Base-by-base conservation (phyloP, 2,888 invertebrate genomes). In the Ectobius pallidus region DNA sequence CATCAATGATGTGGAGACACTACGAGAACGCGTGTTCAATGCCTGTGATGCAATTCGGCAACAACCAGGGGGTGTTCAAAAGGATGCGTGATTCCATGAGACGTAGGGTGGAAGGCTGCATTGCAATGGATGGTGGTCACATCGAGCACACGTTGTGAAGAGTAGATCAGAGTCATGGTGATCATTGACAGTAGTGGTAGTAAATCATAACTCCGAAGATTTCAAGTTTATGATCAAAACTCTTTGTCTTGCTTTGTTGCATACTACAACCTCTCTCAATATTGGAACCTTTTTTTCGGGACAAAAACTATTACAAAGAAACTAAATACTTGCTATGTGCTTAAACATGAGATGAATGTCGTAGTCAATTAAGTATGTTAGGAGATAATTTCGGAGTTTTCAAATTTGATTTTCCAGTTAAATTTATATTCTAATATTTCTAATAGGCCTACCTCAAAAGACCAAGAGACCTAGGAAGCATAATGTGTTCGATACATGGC, bases 11-110 rank as follows among this genome's bases (percentile, higher is more conserved):
- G 49, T 18, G 20, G 49, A 49, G 16, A 49, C 49, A 49, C 20
- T 49, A 16, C 49, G 49, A 49, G 49, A 49, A 49, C 20, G 49
- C 49, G 49, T 49, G n/a, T 49, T 49, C 49, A 49, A 49, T 49
- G 49, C 16, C 49, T 49, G 49, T 49, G 49, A 49, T n/a, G 20
- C 49, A 49, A 49, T 49, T n/a, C n/a, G 49, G n/a, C 16, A 49
- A n/a, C 16, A 49, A 16, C 49, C 4, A 18, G 20, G 49, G n/a
- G 49, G 3, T 6, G 6, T 49, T 49, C 49, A 16, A 49, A 49
- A 49, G 42, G 14, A 49, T 49, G 6, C 49, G 49, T 34, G 49
- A 49, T 49, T 18, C 49, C 6, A 49, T 49, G 49, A 49, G n/a
- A 49, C 49, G 49, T 18, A 49, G 20, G 49, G 6, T n/a, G n/a